phyloP scores from a whole-genome alignment of 2,797 vertebrate genomes.

The Tachyglossus aculeatus region DNA sequence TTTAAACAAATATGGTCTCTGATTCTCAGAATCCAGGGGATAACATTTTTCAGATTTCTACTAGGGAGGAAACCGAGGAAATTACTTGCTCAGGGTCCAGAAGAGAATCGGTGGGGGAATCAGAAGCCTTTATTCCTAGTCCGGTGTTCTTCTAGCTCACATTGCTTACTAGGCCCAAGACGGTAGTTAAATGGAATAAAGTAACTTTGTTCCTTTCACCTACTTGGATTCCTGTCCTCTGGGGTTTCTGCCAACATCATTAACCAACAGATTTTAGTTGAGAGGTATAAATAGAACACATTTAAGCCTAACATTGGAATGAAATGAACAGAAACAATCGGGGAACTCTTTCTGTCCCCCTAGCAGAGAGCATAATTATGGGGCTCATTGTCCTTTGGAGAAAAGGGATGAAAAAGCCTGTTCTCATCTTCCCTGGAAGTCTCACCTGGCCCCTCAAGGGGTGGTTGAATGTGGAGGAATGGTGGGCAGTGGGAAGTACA shows the following conservation, averaged over 20 bases:
- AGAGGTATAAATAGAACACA: slow-evolving; percentile 22
- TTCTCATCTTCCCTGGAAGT: background rate
- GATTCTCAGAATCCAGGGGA: slow-evolving; percentile 6
- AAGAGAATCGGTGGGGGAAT: background rate
- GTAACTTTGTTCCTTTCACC: background rate
- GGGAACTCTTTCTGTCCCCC: background rate
- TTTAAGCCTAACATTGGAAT: background rate
- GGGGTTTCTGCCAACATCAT: background rate
- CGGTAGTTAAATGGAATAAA: background rate
- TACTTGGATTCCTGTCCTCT: background rate
- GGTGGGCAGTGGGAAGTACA: background rate
- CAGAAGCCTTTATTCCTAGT: background rate
- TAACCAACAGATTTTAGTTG: slow-evolving; percentile 14
- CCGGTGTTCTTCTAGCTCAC: background rate
- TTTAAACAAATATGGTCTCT: slow-evolving; percentile 33
- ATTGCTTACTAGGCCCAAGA: background rate
- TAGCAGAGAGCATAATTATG: background rate
- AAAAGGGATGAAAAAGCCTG: background rate
- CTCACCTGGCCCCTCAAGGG: background rate
- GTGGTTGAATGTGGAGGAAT: background rate
- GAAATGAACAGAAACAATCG: background rate
- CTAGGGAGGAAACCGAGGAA: slow-evolving; percentile 13
- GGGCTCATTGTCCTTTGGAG: background rate
- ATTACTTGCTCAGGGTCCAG: background rate
- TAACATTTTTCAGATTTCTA: slow-evolving; percentile 12